Conservation (phyloP, 1,140 invertebrate species). For the Aricia agestis region DNA sequence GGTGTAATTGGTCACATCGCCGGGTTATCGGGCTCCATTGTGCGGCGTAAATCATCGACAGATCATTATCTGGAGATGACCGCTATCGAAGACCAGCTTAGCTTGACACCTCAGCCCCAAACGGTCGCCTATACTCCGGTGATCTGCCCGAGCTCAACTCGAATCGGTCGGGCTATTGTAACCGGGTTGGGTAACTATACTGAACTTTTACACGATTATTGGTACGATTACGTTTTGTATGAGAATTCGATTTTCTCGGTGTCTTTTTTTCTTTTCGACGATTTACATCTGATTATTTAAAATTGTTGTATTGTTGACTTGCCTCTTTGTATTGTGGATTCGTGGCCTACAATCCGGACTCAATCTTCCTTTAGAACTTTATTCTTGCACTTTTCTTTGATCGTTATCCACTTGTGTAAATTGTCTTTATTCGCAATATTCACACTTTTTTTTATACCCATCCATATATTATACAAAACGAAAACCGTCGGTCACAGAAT, state of each 20-base stretch:
- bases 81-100: conserved; percentile 48
- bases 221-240: conserved; percentile 71
- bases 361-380: neutral
- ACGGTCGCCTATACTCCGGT: conserved; percentile 34
- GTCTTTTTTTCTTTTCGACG: conserved; percentile 39
- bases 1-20: conserved; percentile 68
- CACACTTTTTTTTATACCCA: too few relatives aligned
- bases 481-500: too few relatives aligned
- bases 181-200: conserved; percentile 66
- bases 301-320: conserved; percentile 71
- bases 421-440: too few relatives aligned
- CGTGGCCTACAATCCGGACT: conserved; percentile 12
- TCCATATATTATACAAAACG: too few relatives aligned
- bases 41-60: conserved; percentile 69
- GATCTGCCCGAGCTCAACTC: conserved; percentile 45
- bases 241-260: conserved; percentile 73
- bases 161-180: conserved; percentile 54
- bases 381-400: neutral
- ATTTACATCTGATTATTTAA: conserved; percentile 35
- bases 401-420: neutral
- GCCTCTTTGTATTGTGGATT: conserved; percentile 56
- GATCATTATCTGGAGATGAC: conserved; percentile 72
- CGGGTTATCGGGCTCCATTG: conserved; percentile 63
- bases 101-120: conserved; percentile 36
- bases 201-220: conserved; percentile 75